phyloP scores from a whole-genome alignment of 2,113 vertebrate genomes.

The Passer domesticus region DNA sequence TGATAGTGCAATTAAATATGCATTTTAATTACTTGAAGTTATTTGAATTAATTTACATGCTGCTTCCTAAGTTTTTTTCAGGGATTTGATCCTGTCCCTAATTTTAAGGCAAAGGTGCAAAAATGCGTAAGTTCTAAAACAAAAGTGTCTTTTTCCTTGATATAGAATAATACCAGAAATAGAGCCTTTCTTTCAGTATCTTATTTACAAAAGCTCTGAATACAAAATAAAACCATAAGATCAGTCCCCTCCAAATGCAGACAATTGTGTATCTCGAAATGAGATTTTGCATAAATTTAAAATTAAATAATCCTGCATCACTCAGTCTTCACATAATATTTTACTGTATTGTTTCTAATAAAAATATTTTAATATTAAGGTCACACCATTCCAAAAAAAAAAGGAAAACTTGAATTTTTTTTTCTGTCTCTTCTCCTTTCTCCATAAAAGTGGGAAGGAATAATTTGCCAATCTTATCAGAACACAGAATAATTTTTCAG shows the following conservation, averaged over 20 bases:
- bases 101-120: background rate
- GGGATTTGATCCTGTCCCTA: background rate
- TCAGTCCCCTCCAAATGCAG: background rate
- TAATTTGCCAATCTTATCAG: background rate
- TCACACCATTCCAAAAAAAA: background rate
- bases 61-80: background rate
- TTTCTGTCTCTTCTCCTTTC: background rate
- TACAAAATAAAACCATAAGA: background rate
- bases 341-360: background rate
- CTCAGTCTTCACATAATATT: background rate
- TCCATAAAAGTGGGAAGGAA: background rate
- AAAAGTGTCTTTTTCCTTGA: background rate
- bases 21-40: background rate
- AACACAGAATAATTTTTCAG: background rate
- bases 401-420: background rate
- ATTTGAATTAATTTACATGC: background rate
- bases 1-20: background rate
- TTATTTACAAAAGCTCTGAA: background rate
- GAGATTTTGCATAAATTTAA: background rate
- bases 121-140: background rate
- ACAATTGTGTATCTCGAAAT: rapidly evolving
- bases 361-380: background rate
- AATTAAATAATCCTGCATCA: background rate
- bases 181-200: background rate
- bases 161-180: background rate